Percentiles rank a stretch among this genome's conserved stretches.
Evolutionary conservation across 37 sponge, comb jelly and placozoan species (phyloP).

Genomic region (Cladorhizidae sp.): DNA sequence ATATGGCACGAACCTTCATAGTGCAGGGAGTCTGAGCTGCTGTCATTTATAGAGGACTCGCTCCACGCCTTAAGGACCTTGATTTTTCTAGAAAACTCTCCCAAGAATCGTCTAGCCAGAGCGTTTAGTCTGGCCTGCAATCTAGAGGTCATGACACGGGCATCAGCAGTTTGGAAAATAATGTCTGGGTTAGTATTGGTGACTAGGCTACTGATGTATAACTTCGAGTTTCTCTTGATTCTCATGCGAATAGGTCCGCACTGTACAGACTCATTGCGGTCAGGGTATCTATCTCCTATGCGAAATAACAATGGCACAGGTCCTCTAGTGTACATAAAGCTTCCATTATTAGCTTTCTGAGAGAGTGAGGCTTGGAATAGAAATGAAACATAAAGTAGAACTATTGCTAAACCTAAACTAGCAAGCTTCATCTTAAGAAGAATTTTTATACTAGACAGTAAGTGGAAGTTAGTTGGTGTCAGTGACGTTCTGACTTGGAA

Average conservation of each 20-base stretch:
- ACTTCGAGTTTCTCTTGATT: constrained; percentile 55
- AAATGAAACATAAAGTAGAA: background rate
- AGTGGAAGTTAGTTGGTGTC: too few relatives aligned
- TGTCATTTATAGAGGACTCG: constrained; percentile 22
- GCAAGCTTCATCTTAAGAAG: background rate
- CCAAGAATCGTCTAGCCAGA: constrained; percentile 38
- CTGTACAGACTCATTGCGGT: constrained; percentile 53
- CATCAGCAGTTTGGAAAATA: constrained; percentile 39
- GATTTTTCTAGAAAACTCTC: constrained; percentile 1
- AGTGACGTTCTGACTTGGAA: too few relatives aligned
- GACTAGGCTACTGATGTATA: constrained; percentile 47
- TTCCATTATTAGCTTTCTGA: background rate
- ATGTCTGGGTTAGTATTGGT: constrained; percentile 28
- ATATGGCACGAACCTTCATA: constrained; percentile 61
- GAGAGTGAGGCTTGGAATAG: background rate
- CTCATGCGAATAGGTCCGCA: constrained; percentile 76
- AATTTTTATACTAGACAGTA: too few relatives aligned
- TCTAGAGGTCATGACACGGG: constrained; percentile 68
- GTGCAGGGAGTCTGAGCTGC: constrained; percentile 59
- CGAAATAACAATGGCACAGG: constrained; percentile 33
- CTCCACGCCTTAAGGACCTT: constrained; percentile 59
- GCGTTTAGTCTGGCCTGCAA: constrained; percentile 45
- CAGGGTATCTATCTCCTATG: constrained; percentile 56
- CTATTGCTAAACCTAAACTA: background rate
- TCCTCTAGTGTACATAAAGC: constrained; percentile 38